A percentile compares a stretch with the other conserved stretches of the same genome.
Evolutionary conservation across 2,797 vertebrate species (phyloP).

Genomic region (Parambassis ranga): DNA sequence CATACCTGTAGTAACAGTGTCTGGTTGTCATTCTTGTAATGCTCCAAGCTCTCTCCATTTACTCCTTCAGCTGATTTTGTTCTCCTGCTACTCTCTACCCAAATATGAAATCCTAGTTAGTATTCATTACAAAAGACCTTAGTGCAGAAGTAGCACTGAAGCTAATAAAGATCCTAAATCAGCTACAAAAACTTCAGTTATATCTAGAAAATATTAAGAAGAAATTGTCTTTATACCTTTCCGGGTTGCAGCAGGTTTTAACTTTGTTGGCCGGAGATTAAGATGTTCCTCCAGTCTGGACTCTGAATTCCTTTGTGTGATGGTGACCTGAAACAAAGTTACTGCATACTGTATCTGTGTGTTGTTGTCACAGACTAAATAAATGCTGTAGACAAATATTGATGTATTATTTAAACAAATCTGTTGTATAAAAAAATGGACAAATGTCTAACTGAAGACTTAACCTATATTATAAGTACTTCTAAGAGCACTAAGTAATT

Average conservation of each 20-base stretch:
- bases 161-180: too few relatives aligned
- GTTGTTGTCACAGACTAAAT: too few relatives aligned
- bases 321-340: conserved; percentile 80
- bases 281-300: conserved; percentile 60
- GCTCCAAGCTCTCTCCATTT: conserved; percentile 69
- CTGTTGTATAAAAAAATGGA: too few relatives aligned
- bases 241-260: conserved; percentile 64
- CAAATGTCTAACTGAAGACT: too few relatives aligned
- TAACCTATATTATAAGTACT: too few relatives aligned
- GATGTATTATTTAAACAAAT: too few relatives aligned
- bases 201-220: too few relatives aligned
- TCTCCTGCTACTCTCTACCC: conserved; percentile 65
- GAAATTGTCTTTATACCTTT: conserved; percentile 67
- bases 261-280: conserved; percentile 67
- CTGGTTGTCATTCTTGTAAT: conserved; percentile 81
- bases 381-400: too few relatives aligned
- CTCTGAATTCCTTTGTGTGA: conserved; percentile 81
- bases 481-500: too few relatives aligned
- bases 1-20: conserved; percentile 88
- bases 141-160: too few relatives aligned
- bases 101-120: background rate
- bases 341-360: too few relatives aligned
- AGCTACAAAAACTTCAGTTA: too few relatives aligned
- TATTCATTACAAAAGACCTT: background rate
- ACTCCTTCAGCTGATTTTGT: conserved; percentile 58